A percentile compares a stretch with the other conserved stretches of the same genome.
These are phyloP conservation scores for Diarsia dahlii DNA, from an alignment of 2,888 invertebrate genomes.

Conservation along the genomic window DNA sequence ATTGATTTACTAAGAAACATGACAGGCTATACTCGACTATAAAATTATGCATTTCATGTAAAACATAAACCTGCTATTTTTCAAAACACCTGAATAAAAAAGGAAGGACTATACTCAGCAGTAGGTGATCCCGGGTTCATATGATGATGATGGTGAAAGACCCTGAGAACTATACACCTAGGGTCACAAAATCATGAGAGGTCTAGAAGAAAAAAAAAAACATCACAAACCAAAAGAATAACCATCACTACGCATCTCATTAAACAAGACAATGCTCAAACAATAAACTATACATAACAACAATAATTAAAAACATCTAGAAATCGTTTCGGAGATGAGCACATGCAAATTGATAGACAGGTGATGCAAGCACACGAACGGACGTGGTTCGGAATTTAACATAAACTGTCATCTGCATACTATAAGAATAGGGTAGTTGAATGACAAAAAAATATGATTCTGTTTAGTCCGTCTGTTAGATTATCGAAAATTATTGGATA, in stretches of 20 bases:
- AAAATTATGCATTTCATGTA: too few species aligned
- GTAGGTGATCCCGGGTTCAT: too few species aligned
- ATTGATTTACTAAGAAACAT: too few species aligned
- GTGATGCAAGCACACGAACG: constrained; percentile 73
- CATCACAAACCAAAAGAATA: constrained; percentile 3
- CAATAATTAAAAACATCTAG: constrained; percentile 66
- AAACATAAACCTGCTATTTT: too few species aligned
- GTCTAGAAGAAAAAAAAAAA: constrained; percentile 23
- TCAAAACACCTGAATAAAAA: too few species aligned
- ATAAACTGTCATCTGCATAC: constrained; percentile 65
- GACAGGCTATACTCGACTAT: too few species aligned
- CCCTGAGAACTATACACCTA: background rate
- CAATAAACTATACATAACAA: constrained; percentile 70
- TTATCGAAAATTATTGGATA: too few species aligned
- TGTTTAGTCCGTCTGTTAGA: too few species aligned
- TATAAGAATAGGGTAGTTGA: too few species aligned
- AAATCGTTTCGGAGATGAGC: constrained; percentile 67
- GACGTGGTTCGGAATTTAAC: constrained; percentile 75
- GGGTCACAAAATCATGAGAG: constrained; percentile 12
- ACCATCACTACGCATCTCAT: constrained; percentile 22
- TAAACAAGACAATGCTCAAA: constrained; percentile 65
- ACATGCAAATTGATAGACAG: constrained; percentile 73
- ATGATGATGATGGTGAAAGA: too few species aligned
- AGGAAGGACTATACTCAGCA: too few species aligned
- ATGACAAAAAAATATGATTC: too few species aligned